Evolutionary conservation across 2,113 vertebrate genomes (phyloP).

Genomic region (Deroptyus accipitrinus): DNA sequence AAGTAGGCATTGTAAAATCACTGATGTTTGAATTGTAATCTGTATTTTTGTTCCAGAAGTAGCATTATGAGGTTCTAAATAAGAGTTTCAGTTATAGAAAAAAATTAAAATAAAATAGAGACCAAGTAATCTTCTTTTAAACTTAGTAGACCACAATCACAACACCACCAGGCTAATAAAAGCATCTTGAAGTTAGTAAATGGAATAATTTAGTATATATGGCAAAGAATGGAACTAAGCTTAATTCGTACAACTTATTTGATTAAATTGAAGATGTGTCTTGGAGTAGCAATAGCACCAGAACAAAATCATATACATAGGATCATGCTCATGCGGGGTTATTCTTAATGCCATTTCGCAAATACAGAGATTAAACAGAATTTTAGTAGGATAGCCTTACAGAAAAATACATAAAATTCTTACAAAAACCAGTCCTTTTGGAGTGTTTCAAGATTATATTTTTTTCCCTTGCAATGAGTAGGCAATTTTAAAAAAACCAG

Average conservation of each 20-base stretch:
- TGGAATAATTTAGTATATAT: neutral
- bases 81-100: neutral
- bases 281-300: neutral
- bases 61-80: neutral
- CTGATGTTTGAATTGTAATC: neutral
- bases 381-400: neutral
- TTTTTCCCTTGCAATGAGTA: neutral
- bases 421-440: neutral
- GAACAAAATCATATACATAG: neutral
- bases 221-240: neutral
- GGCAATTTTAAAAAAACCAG: neutral
- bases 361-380: neutral
- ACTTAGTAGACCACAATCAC: neutral
- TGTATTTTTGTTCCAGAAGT: neutral
- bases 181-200: neutral
- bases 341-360: neutral
- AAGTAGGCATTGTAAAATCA: neutral
- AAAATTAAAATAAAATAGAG: neutral
- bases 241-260: neutral
- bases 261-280: neutral
- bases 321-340: neutral
- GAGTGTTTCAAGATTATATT: neutral
- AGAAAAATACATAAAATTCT: rapidly evolving
- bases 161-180: neutral
- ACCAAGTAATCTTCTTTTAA: neutral